Evolutionary conservation across 2,888 invertebrate genomes (phyloP), one percentile per base, ranked within the genome.

Genomic region (Dichetophora obliterata): DNA sequence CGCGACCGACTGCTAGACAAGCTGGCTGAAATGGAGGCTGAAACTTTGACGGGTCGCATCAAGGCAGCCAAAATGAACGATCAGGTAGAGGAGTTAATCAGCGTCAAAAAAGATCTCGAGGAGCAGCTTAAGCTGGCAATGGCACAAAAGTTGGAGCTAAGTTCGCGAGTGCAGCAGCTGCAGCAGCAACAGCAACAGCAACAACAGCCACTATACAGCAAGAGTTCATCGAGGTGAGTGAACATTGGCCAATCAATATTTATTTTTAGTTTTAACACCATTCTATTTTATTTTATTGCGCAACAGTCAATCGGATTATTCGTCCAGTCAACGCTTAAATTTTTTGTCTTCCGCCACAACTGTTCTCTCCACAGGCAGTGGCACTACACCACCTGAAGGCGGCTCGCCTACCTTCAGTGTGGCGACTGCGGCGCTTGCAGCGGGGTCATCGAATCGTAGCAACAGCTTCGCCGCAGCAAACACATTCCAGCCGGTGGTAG

Each of bases 11-110:
- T 96, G 80, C 89, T 95, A 79, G 93, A 94, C 80, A 93, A 94
- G 82, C 91, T 94, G 75, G 93, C 94, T n/a, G 93, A 93, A 86
- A 92, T 95, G 89, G 95, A 95, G 86, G 93, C 94, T 4, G 94
- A 94, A 85, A 93, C 92, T 31, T 89, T 93, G 81, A 92, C 94
- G 69, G 92, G 92, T 65, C 90, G 92, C 71, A 92, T 92, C 6
- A 92, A 93, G 82, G 92, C 93, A 37, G 91, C 92, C 77, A 91
- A 93, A 82, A 90, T 94, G 81, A 92, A 92, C 82, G 91, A 92
- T 79, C 92, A 94, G 84, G 85, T 94, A 79, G 91, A 92, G 77
- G 91, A 91, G 76, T 87, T 94, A 80, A 88, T 91, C 65, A 87
- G 88, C 73, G 90, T 92, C 78, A 92, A 92, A 85, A 90, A 91